Evolutionary conservation across 2,113 vertebrate genomes (phyloP).

Genomic region (Galbula dea): DNA sequence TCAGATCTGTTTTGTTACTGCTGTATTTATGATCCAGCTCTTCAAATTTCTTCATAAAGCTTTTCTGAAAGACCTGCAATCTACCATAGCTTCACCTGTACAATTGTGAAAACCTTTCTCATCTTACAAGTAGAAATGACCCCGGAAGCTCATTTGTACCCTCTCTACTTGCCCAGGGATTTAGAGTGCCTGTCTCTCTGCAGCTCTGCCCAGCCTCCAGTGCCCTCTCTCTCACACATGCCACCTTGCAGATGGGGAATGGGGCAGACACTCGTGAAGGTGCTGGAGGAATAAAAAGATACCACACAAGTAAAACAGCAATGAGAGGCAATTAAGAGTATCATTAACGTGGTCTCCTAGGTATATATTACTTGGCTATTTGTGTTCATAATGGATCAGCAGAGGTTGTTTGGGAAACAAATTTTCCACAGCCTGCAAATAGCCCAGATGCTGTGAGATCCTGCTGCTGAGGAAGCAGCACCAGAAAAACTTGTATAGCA

Average conservation of each 20-base stretch:
- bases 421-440: background rate
- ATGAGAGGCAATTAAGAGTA: background rate
- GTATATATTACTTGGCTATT: background rate
- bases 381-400: background rate
- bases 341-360: background rate
- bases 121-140: background rate
- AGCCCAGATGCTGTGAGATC: background rate
- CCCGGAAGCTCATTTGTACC: background rate
- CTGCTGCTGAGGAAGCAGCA: background rate
- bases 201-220: background rate
- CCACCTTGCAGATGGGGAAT: background rate
- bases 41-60: background rate
- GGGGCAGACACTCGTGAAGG: rapidly evolving
- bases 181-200: background rate
- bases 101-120: background rate
- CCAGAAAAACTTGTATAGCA: background rate
- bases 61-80: background rate
- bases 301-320: background rate
- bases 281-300: background rate
- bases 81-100: background rate
- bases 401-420: background rate
- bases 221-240: background rate
- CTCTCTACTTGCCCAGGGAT: background rate
- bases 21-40: background rate
- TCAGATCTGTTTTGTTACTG: background rate